These are phyloP conservation scores for Drosophila pseudotakahashii DNA, from an alignment of 2,888 invertebrate species.

Conservation along the genomic window DNA sequence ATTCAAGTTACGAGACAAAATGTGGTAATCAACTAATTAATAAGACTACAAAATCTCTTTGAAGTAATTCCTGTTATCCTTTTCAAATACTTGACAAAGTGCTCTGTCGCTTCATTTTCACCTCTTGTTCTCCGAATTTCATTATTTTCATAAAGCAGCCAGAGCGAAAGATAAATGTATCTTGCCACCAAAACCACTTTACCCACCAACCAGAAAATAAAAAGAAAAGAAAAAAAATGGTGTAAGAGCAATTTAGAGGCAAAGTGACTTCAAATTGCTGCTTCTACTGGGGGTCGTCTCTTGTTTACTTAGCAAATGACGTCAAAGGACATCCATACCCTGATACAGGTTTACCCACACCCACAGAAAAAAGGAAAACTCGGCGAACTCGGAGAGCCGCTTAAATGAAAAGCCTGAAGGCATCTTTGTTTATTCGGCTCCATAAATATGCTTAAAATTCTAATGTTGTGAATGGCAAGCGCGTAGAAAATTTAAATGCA, in stretches of 20 bases:
- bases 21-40: not conserved
- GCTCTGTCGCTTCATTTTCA: not conserved
- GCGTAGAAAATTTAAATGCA: conserved; percentile 57
- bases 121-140: conserved; percentile 12
- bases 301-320: conserved; percentile 65
- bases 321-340: conserved; percentile 63
- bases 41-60: not conserved
- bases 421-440: conserved; percentile 20
- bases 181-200: conserved; percentile 6
- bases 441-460: conserved; percentile 54
- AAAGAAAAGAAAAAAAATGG: conserved; percentile 8
- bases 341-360: conserved; percentile 6
- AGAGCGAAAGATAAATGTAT: conserved; percentile 19
- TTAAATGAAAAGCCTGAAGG: conserved; percentile 37
- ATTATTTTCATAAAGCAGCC: conserved; percentile 22
- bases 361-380: not conserved
- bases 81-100: not conserved
- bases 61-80: not conserved
- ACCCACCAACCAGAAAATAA: conserved; percentile 2
- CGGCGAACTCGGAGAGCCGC: conserved; percentile 9
- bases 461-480: conserved; percentile 31
- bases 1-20: too few relatives aligned
- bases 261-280: conserved; percentile 48
- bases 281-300: conserved; percentile 16
- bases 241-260: conserved; percentile 60